Conservation (phyloP, 2,113 vertebrate species). For the Elephantulus edwardii region DNA sequence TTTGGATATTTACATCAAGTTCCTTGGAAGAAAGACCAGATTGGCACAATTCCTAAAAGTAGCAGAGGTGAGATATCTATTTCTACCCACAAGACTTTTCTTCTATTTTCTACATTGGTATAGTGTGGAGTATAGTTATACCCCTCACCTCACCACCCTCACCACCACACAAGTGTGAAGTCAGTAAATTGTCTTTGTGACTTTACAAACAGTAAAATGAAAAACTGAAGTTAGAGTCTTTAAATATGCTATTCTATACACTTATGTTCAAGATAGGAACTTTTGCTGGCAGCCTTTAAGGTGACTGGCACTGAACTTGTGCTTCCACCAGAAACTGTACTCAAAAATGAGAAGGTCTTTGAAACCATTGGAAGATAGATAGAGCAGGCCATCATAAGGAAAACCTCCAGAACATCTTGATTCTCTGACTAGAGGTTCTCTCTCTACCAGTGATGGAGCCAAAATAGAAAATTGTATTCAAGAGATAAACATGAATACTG, state of each 20-base stretch:
- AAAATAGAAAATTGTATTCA: neutral
- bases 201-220: constrained; percentile 13
- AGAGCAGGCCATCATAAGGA: neutral
- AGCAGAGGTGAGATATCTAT: constrained; percentile 81
- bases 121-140: constrained; percentile 10
- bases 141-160: neutral
- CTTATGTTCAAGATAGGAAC: neutral
- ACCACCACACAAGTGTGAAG: neutral
- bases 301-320: neutral
- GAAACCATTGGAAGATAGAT: neutral
- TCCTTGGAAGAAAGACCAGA: constrained; percentile 85
- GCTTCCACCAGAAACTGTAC: neutral
- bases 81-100: neutral
- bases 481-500: neutral
- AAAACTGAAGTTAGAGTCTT: constrained; percentile 6
- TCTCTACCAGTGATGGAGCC: neutral
- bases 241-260: neutral
- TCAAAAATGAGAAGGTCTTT: neutral
- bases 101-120: constrained; percentile 65
- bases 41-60: constrained; percentile 86
- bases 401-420: neutral
- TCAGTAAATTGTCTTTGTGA: neutral
- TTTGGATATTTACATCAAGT: constrained; percentile 89
- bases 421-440: neutral
- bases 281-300: neutral